A percentile compares a stretch with the other conserved stretches of the same genome.
phyloP scores from a whole-genome alignment of 2,113 vertebrate species.

The Mormyrus lacerda region DNA sequence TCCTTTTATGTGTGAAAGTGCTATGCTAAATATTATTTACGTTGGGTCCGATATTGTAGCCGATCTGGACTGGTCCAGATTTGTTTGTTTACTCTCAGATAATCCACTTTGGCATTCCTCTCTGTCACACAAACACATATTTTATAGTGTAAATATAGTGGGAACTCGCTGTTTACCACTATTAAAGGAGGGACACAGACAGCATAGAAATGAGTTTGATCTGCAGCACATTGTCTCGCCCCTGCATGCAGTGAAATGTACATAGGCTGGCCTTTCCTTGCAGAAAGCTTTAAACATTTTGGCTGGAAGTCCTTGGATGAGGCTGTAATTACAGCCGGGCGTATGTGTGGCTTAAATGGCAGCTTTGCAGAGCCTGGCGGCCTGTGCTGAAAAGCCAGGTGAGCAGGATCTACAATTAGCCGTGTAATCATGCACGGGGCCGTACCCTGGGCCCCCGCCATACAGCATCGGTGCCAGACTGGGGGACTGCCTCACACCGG shows the following conservation, averaged over 20 bases:
- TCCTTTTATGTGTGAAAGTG: background rate
- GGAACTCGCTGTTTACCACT: background rate
- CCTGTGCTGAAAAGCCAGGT: slow-evolving; percentile 11
- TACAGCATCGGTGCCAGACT: background rate
- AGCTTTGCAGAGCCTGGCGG: background rate
- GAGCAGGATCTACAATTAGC: slow-evolving; percentile 19
- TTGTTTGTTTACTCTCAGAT: slow-evolving; percentile 6
- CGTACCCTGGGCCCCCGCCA: slow-evolving; percentile 6
- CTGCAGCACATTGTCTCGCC: background rate
- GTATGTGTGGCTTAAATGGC: slow-evolving; percentile 25
- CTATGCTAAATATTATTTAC: background rate
- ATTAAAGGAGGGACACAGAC: background rate
- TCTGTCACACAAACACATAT: background rate
- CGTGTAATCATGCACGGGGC: slow-evolving; percentile 14
- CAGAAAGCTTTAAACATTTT: slow-evolving; percentile 17
- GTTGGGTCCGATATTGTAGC: background rate
- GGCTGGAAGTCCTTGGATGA: slow-evolving; percentile 17
- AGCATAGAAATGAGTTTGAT: background rate
- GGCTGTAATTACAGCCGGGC: slow-evolving; percentile 12
- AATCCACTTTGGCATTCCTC: background rate
- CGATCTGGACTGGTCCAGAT: background rate
- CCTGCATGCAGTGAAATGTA: background rate
- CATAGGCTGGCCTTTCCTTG: background rate
- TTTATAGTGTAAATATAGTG: background rate
- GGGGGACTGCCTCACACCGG: background rate